Conservation (phyloP, 37 sponge, comb jelly and placozoan species). For the Oopsacas minuta region DNA sequence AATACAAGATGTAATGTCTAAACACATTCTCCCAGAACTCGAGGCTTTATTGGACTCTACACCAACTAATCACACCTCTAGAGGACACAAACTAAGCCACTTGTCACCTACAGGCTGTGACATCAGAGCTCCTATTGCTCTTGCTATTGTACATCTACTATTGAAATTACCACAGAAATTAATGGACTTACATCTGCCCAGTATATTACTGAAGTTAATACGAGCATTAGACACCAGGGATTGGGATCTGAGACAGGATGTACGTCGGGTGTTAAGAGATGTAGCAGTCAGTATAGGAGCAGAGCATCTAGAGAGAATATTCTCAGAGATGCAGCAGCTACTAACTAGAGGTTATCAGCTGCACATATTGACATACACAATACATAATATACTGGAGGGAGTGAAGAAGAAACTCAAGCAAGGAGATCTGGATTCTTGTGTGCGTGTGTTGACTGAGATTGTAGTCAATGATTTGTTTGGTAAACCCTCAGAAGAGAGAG, state of each 20-base stretch:
- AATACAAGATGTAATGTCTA: neutral
- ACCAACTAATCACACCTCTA: neutral
- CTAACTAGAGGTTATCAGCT: constrained; percentile 79
- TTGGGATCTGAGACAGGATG: constrained; percentile 50
- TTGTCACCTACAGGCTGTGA: constrained; percentile 12
- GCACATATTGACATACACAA: constrained; percentile 62
- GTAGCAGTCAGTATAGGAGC: constrained; percentile 60
- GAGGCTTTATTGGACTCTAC: neutral
- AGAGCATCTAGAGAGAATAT: constrained; percentile 36
- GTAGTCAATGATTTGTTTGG: constrained; percentile 67
- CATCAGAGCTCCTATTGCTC: constrained; percentile 58
- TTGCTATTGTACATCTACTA: constrained; percentile 75
- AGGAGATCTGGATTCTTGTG: constrained; percentile 66
- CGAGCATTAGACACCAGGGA: constrained; percentile 44
- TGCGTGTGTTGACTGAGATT: constrained; percentile 21
- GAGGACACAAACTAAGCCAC: constrained; percentile 25
- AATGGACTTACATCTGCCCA: constrained; percentile 51
- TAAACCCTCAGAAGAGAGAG: constrained; percentile 63
- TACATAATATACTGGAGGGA: constrained; percentile 55
- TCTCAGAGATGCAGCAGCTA: constrained; percentile 64
- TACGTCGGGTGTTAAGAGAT: constrained; percentile 58
- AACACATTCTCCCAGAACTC: neutral
- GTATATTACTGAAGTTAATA: constrained; percentile 64
- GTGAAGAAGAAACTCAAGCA: constrained; percentile 25
- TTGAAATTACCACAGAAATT: constrained; percentile 43